Evolutionary conservation across 2,113 vertebrate species (phyloP).

Genomic region (Puma concolor): DNA sequence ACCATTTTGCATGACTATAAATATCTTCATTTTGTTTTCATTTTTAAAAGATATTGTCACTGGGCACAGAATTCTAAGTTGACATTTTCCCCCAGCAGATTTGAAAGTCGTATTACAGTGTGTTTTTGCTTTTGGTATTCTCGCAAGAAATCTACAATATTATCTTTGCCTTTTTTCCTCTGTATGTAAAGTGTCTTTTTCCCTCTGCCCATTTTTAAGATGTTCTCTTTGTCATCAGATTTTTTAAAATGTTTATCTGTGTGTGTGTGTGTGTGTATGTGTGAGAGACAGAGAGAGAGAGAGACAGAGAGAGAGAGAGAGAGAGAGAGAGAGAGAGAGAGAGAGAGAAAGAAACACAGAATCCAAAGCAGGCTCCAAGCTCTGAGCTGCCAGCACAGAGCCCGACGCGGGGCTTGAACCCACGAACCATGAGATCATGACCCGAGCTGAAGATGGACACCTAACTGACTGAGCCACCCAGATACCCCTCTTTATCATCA

Average conservation of each 20-base stretch:
- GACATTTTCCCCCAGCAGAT: neutral
- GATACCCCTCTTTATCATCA: neutral
- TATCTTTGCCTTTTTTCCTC: neutral
- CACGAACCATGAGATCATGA: accelerated
- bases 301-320: no score
- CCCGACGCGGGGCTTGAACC: no score
- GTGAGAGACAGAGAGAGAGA: no score
- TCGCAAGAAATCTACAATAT: neutral
- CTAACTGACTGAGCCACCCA: no score
- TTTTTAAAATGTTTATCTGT: neutral
- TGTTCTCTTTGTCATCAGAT: neutral
- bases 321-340: no score
- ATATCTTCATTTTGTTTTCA: neutral
- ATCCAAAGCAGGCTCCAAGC: no score
- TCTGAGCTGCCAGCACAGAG: no score
- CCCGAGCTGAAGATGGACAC: no score
- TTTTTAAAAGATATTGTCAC: neutral
- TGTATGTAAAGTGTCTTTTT: neutral
- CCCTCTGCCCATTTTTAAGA: neutral
- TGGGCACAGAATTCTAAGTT: neutral
- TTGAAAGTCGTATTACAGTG: neutral
- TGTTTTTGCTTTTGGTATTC: neutral
- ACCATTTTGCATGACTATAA: neutral
- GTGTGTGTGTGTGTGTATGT: no score
- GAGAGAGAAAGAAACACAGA: no score